Percentiles rank a stretch among this genome's conserved stretches.
These are phyloP conservation scores for Julus scanicus DNA, from an alignment of 2,888 invertebrate species.

Conservation along the genomic window DNA sequence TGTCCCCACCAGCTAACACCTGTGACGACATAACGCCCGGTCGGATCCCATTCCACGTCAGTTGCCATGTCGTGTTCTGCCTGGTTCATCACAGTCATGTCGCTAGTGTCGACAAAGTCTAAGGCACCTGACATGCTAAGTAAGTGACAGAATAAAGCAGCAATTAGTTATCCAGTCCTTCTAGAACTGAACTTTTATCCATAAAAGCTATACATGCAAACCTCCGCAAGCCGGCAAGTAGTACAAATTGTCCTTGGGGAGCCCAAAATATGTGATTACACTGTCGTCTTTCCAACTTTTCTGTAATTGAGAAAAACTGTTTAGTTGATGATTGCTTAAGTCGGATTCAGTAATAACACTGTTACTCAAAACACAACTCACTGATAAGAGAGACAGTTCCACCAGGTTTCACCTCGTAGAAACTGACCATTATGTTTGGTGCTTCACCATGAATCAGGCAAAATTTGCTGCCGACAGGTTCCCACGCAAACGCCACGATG, in stretches of 20 bases:
- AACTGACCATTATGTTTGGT: conserved; percentile 86
- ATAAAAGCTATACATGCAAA: neutral
- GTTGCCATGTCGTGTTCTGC: conserved; percentile 92
- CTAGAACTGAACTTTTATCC: neutral
- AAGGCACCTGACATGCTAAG: conserved; percentile 83
- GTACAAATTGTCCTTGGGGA: conserved; percentile 93
- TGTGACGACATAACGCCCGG: conserved; percentile 95
- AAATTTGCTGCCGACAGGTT: conserved; percentile 95
- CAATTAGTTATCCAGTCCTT: neutral
- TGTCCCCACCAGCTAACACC: conserved; percentile 96
- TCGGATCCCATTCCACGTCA: conserved; percentile 99
- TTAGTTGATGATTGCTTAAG: neutral
- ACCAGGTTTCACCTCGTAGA: conserved; percentile 90
- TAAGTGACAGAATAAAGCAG: conserved; percentile 49
- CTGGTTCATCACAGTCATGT: conserved; percentile 93
- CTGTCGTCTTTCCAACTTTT: conserved; percentile 75
- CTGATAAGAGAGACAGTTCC: conserved; percentile 89
- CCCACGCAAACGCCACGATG: conserved; percentile 92
- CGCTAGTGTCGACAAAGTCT: conserved; percentile 95
- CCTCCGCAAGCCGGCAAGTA: conserved; percentile 85
- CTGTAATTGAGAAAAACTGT: conserved; percentile 69
- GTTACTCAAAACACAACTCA: conserved; percentile 69
- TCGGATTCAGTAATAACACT: neutral
- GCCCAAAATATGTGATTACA: conserved; percentile 95
- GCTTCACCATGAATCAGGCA: conserved; percentile 95